Evolutionary conservation across 2,113 vertebrate genomes (phyloP).

Genomic region (Hemicordylus capensis): DNA sequence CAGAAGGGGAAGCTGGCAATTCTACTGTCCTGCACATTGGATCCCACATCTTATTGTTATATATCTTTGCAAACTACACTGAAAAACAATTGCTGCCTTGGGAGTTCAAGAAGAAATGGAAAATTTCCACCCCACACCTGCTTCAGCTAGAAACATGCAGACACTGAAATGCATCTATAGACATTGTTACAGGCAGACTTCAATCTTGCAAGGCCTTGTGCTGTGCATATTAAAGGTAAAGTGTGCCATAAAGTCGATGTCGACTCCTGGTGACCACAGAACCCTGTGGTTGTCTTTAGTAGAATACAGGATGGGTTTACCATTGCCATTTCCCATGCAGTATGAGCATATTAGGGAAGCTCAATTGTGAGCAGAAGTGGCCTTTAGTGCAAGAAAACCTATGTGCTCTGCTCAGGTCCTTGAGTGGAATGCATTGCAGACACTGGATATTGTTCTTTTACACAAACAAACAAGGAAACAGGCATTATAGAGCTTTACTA

Average conservation of each 20-base stretch:
- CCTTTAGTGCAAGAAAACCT: background rate
- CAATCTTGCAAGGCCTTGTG: background rate
- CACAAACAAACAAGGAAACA: background rate
- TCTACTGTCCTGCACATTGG: background rate
- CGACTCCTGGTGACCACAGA: no score
- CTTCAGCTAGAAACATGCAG: background rate
- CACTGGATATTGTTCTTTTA: background rate
- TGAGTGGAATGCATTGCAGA: background rate
- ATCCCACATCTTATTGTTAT: rapidly evolving
- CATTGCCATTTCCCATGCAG: no score
- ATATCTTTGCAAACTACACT: background rate
- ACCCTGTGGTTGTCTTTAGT: no score
- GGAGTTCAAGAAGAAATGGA: background rate
- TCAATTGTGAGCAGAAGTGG: background rate
- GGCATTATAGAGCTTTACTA: no score
- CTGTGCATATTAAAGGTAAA: background rate
- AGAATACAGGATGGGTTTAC: no score
- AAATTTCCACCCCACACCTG: background rate
- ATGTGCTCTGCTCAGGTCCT: background rate
- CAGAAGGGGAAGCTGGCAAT: slow-evolving; percentile 12
- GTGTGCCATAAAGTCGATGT: no score
- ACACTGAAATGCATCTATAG: background rate
- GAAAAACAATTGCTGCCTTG: slow-evolving; percentile 6
- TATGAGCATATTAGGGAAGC: no score
- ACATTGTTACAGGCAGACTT: background rate